phyloP scores from a whole-genome alignment of 1,140 invertebrate genomes.

The Oncopodura yosiiana region DNA sequence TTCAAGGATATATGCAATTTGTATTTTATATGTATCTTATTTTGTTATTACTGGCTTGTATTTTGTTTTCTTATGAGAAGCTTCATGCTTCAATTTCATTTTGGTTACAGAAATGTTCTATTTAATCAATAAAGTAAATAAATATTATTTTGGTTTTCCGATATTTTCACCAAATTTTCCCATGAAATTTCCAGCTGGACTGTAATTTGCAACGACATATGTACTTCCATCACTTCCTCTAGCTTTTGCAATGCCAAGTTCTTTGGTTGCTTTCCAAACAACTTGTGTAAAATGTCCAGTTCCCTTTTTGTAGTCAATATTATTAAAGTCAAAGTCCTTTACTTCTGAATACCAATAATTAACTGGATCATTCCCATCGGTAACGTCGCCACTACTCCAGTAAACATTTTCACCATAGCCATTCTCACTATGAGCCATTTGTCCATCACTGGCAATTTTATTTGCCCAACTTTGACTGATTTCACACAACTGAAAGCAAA shows the following conservation, averaged over 20 bases:
- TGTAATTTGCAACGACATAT: slow-evolving; percentile 57
- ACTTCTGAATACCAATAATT: slow-evolving; percentile 63
- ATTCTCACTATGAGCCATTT: slow-evolving; percentile 42
- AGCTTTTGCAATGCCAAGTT: slow-evolving; percentile 66
- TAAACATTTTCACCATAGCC: slow-evolving; percentile 32
- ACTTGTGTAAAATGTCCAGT: slow-evolving; percentile 61
- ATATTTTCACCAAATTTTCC: slow-evolving; percentile 69
- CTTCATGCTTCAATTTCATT: background rate
- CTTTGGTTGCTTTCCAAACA: slow-evolving; percentile 60
- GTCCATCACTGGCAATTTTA: slow-evolving; percentile 40
- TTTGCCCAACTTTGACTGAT: slow-evolving; percentile 46
- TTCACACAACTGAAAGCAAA: slow-evolving; percentile 37
- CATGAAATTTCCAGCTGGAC: slow-evolving; percentile 72
- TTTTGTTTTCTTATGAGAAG: background rate
- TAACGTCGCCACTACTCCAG: slow-evolving; percentile 30
- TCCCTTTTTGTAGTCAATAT: slow-evolving; percentile 23
- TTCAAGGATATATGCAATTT: too few species aligned
- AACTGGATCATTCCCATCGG: slow-evolving; percentile 55
- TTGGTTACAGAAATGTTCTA: background rate
- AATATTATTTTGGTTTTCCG: background rate
- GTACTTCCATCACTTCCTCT: slow-evolving; percentile 46
- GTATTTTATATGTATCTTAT: too few species aligned
- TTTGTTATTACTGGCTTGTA: background rate
- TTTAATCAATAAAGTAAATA: background rate
- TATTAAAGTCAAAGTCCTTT: slow-evolving; percentile 38